phyloP scores from a whole-genome alignment of 2,113 vertebrate species.

The Labeo catla region DNA sequence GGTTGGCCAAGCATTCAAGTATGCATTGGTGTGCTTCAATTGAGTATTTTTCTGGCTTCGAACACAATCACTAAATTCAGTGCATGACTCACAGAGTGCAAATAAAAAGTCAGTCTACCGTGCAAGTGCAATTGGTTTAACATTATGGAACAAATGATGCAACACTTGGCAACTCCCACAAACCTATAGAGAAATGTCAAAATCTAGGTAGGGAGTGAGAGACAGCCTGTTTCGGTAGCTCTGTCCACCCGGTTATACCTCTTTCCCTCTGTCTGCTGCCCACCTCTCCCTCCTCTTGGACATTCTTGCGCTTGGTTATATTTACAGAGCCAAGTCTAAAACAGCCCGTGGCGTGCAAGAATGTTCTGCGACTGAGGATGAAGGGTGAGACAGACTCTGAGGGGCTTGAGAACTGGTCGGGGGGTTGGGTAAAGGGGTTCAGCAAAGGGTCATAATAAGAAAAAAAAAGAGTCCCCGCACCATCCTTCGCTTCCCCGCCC shows the following conservation, averaged over 20 bases:
- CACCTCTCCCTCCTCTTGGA: slow-evolving; percentile 10
- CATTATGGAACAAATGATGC: slow-evolving; percentile 41
- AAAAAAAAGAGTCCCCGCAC: background rate
- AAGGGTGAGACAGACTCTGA: slow-evolving; percentile 36
- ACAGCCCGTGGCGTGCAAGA: slow-evolving; percentile 38
- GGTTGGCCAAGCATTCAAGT: background rate
- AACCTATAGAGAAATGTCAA: slow-evolving; percentile 18
- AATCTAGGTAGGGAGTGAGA: background rate
- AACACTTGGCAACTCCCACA: slow-evolving; percentile 37
- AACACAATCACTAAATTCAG: slow-evolving; percentile 10
- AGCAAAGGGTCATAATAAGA: slow-evolving; percentile 22
- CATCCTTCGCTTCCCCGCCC: background rate
- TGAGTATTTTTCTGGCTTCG: background rate
- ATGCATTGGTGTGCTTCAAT: background rate
- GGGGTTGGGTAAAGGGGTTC: slow-evolving; percentile 22
- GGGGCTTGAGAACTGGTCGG: background rate
- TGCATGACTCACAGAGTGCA: background rate
- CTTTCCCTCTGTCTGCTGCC: slow-evolving; percentile 19
- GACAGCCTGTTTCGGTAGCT: background rate
- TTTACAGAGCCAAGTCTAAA: slow-evolving; percentile 49
- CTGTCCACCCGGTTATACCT: slow-evolving; percentile 20
- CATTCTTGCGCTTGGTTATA: slow-evolving; percentile 44
- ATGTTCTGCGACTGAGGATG: slow-evolving; percentile 16
- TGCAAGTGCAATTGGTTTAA: slow-evolving; percentile 10
- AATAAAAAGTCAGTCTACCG: slow-evolving; percentile 10